A percentile compares a stretch with the other conserved stretches of the same genome.
Evolutionary conservation across 2,113 vertebrate species (phyloP).

Genomic region (Gracilinanus agilis): DNA sequence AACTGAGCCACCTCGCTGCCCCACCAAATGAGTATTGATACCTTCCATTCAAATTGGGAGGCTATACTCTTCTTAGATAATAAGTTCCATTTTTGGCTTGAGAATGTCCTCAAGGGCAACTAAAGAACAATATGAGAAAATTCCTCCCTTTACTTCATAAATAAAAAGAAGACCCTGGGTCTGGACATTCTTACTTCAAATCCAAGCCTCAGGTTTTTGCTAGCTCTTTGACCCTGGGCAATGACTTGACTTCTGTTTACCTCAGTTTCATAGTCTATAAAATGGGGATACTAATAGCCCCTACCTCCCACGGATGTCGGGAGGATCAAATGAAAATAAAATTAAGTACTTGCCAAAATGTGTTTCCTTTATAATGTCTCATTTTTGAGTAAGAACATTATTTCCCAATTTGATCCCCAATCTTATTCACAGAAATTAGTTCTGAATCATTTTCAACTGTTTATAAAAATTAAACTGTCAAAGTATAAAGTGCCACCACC

Average conservation of each 20-base stretch:
- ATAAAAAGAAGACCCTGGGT: background rate
- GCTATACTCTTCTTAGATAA: background rate
- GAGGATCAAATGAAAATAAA: background rate
- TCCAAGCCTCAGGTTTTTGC: background rate
- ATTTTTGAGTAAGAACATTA: conserved; percentile 20
- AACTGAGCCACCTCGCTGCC: too few relatives aligned
- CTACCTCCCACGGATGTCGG: background rate
- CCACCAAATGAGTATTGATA: background rate
- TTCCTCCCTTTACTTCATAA: background rate
- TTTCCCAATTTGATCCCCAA: background rate
- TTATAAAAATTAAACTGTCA: conserved; percentile 24
- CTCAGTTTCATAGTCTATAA: background rate
- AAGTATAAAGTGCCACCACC: background rate
- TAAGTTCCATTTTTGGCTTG: conserved; percentile 21
- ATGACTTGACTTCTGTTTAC: background rate
- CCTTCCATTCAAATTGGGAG: conserved; percentile 31
- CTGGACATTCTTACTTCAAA: background rate
- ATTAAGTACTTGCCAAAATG: background rate
- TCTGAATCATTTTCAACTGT: background rate
- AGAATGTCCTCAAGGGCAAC: background rate
- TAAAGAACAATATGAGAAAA: conserved; percentile 38
- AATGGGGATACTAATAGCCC: background rate
- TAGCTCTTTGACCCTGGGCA: background rate
- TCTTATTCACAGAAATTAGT: background rate
- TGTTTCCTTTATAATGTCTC: background rate